Conservation (phyloP, 2,797 vertebrate species). For the Gymnothorax javanicus region DNA sequence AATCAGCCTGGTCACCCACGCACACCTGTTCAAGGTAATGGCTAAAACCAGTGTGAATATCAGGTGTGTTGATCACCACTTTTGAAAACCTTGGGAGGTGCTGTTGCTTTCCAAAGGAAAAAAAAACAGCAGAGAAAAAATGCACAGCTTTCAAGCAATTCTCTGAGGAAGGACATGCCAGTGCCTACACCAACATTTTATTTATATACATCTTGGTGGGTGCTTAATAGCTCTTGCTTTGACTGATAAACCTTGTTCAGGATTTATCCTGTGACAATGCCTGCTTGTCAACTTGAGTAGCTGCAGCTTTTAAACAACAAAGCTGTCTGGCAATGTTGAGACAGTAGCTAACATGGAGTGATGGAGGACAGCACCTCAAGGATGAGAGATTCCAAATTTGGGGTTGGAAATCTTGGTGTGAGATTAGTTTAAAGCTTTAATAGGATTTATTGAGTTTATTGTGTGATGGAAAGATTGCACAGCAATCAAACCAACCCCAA, state of each 20-base stretch:
- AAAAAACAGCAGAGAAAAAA: not conserved
- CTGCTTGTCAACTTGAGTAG: not conserved
- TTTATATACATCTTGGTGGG: slow-evolving; percentile 19
- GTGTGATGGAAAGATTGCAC: not conserved
- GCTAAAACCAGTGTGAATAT: not conserved
- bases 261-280: slow-evolving; percentile 12
- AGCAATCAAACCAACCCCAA: not conserved
- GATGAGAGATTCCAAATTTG: not conserved
- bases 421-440: not conserved
- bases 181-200: not conserved
- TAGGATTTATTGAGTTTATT: not conserved
- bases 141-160: slow-evolving; percentile 2
- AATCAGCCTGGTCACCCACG: not conserved
- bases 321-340: not conserved
- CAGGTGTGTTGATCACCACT: not conserved
- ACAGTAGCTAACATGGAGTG: not conserved
- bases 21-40: not conserved
- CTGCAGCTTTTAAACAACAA: not conserved
- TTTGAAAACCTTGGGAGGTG: not conserved
- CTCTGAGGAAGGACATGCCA: slow-evolving; percentile 7
- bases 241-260: not conserved
- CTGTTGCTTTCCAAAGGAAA: not conserved
- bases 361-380: not conserved
- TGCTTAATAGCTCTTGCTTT: slow-evolving; percentile 24
- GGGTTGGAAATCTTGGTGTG: not conserved